Evolutionary conservation across 1,140 invertebrate genomes (phyloP).

Genomic region (Sycobia sp.): DNA sequence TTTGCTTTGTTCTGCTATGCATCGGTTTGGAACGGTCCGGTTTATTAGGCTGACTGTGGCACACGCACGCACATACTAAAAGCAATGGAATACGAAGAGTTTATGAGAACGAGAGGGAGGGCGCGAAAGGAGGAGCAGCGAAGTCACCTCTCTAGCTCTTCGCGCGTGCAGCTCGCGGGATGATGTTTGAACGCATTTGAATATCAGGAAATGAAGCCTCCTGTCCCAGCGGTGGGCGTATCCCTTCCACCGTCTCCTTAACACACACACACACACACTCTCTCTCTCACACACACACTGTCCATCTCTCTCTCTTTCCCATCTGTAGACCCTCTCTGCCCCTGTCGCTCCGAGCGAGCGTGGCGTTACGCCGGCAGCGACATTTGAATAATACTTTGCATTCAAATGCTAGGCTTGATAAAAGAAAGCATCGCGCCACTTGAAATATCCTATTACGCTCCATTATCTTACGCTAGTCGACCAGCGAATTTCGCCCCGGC

Average conservation of each 20-base stretch:
- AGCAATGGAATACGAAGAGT: no score
- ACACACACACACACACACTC: no score
- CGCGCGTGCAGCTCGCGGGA: conserved; percentile 39
- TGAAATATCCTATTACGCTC: conserved; percentile 57
- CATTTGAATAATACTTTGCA: conserved; percentile 61
- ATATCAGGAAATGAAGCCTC: conserved; percentile 60
- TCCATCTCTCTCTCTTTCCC: not conserved
- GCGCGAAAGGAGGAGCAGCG: no score
- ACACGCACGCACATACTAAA: no score
- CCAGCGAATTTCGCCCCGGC: conserved; percentile 1
- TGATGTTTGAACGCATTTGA: conserved; percentile 59
- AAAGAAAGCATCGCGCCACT: conserved; percentile 54
- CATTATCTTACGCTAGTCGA: conserved; percentile 45
- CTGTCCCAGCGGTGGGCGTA: conserved; percentile 42
- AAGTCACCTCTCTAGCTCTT: no score
- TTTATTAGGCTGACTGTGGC: no score
- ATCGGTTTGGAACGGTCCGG: no score
- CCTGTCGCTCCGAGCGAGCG: no score
- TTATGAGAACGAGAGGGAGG: no score
- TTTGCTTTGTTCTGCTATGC: no score
- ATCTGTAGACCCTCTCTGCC: not conserved
- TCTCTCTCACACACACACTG: not conserved
- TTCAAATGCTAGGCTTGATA: conserved; percentile 56
- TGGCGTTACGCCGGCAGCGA: conserved; percentile 30
- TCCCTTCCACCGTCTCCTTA: not conserved